Conservation (phyloP, 2,797 vertebrate genomes). For the Thamnophis elegans region DNA sequence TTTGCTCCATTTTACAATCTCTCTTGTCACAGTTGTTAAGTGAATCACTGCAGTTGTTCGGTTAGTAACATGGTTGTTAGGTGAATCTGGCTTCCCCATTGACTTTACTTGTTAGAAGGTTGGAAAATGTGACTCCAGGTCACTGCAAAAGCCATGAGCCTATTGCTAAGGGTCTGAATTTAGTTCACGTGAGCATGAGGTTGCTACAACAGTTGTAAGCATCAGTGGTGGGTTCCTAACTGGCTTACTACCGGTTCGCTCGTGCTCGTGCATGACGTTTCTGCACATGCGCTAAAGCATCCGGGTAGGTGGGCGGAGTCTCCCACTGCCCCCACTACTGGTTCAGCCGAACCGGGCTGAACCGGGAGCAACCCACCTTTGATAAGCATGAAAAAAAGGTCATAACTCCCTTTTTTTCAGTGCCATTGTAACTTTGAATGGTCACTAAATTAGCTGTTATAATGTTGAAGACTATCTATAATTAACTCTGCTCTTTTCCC, state of each 20-base stretch:
- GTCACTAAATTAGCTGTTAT: background rate
- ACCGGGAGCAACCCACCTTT: no score
- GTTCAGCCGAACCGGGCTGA: no score
- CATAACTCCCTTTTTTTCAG: background rate
- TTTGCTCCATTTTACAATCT: background rate
- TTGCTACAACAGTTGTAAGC: background rate
- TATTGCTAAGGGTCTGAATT: background rate
- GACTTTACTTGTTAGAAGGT: background rate
- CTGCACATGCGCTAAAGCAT: no score
- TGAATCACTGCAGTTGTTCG: background rate
- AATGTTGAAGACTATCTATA: background rate
- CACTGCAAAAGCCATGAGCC: background rate
- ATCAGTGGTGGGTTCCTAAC: no score
- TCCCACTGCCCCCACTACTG: no score
- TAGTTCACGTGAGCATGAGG: background rate
- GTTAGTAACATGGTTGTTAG: background rate
- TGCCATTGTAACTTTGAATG: background rate
- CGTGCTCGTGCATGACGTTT: no score
- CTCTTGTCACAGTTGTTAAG: background rate
- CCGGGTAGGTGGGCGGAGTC: no score
- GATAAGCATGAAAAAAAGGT: no score
- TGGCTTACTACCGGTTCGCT: no score
- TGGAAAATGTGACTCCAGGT: background rate
- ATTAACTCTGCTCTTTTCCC: background rate
- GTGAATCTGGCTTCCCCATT: background rate